Evolutionary conservation across 2,797 vertebrate genomes (phyloP), one percentile per base, ranked within the genome.

Genomic region (Psittacula derbiana): DNA sequence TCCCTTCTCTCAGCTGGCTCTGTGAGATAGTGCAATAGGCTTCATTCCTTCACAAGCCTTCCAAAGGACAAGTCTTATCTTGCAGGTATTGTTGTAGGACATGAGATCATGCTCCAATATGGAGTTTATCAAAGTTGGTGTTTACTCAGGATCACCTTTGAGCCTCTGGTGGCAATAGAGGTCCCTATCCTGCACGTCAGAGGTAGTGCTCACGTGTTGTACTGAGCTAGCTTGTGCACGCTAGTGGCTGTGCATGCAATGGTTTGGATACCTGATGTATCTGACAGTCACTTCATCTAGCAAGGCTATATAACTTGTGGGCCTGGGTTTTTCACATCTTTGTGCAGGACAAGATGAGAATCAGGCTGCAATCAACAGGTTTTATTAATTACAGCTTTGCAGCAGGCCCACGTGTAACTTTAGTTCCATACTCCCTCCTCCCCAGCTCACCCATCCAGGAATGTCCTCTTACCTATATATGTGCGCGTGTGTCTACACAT

Each of bases 101-200:
- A 6, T 93, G 90, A 95, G 90, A 84, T 94, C 83, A 92, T 3
- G 0, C 47, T 80, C 31, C 78, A 64, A 4, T 23, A 11, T 5
- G 33, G 71, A 70, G 64, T 57, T 95, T 95, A 96, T 96, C 95
- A 70, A 66, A 70, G 5, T 17, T 28, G 27, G 23, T 97, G 92
- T 96, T 97, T 93, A 76, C 60, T 92, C 94, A 93, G 95, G 70
- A 55, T 80, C 92, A 92, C 86, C 92, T 95, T 44, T 62, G 80
- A 90, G 86, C 70, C 50, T 31, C 83, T 41, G 67, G 41, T 90
- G 82, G 76, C 76, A 50, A 1, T 9, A 65, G 83, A 76, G 62
- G 50, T 90, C 66, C 41, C 73, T 76, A 60, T 75, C 43, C 78
- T 27, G 36, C 30, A 11, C 19, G 30, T 28, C 3, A 2, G 70